Percentiles rank a stretch among this genome's conserved stretches.
Conservation (phyloP, 2,797 vertebrate species). For the Argentina silus region DNA sequence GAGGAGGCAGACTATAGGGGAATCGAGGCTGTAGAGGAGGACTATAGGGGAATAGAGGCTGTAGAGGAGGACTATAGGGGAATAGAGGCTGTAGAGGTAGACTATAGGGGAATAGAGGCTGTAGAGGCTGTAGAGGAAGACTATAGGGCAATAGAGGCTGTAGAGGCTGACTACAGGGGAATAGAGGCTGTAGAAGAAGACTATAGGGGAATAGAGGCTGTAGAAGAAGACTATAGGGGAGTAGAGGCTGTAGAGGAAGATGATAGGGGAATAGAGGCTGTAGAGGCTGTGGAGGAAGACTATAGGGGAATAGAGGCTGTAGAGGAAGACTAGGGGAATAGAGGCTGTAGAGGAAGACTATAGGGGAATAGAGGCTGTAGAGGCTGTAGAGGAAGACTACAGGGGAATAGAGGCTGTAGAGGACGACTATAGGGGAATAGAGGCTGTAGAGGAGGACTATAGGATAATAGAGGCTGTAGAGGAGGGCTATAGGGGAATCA, state of each 20-base stretch:
- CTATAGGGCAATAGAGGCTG: too few species aligned
- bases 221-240: neutral
- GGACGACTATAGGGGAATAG: neutral
- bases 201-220: neutral
- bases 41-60: too few species aligned
- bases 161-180: too few species aligned
- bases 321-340: neutral
- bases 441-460: neutral
- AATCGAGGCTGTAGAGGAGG: neutral
- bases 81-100: neutral
- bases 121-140: too few species aligned
- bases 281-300: neutral
- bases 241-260: neutral
- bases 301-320: neutral
- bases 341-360: neutral
- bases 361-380: neutral
- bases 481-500: neutral
- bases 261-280: too few species aligned
- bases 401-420: neutral
- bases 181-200: too few species aligned
- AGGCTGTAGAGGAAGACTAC: neutral
- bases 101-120: neutral
- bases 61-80: neutral
- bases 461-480: neutral
- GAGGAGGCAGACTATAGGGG: too few species aligned